Conservation (phyloP, 2,113 vertebrate species). For the Gymnogyps californianus region DNA sequence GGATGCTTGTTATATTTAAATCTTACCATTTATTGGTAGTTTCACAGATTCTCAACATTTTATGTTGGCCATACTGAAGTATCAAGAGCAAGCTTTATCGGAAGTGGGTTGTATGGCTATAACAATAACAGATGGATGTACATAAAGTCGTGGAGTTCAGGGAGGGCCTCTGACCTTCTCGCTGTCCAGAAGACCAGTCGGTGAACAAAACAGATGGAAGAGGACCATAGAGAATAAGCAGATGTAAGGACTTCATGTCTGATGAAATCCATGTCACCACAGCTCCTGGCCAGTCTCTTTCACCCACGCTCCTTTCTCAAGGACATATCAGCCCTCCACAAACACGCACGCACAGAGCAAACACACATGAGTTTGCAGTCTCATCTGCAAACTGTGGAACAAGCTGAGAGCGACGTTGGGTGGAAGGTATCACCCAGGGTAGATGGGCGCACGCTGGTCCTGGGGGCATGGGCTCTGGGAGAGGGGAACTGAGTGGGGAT, state of each 20-base stretch:
- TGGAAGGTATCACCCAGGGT: neutral
- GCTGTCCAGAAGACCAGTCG: neutral
- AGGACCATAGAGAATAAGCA: neutral
- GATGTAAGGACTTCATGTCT: neutral
- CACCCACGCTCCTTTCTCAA: neutral
- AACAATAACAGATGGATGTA: neutral
- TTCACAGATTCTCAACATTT: neutral
- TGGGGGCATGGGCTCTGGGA: neutral
- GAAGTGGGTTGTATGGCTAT: neutral
- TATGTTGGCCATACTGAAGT: neutral
- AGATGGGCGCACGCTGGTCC: neutral
- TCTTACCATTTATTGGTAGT: neutral
- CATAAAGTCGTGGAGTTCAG: neutral
- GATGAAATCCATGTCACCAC: neutral
- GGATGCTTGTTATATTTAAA: neutral
- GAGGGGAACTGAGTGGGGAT: constrained; percentile 31
- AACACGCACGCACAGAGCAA: neutral
- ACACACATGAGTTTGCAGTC: neutral
- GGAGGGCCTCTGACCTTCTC: neutral
- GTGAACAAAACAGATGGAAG: neutral
- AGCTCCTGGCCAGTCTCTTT: neutral
- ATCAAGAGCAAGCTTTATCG: neutral
- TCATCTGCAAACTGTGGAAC: neutral
- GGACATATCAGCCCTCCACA: neutral
- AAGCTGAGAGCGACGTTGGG: accelerated